Conservation (phyloP, 64 coral and sea anemone genomes). For the Pocillopora verrucosa region DNA sequence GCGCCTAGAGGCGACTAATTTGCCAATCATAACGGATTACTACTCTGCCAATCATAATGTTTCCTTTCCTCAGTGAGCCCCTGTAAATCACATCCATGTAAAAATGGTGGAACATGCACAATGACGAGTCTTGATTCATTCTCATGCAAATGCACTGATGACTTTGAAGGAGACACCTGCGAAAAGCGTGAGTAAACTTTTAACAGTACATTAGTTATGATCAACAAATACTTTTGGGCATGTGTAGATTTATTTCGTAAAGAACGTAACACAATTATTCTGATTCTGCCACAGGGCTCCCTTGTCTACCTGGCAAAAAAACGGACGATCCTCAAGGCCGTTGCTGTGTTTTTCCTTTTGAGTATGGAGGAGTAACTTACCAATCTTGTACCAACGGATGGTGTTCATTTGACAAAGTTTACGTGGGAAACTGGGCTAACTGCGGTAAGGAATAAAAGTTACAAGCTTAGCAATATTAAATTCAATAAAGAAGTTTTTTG, state of each 20-base stretch:
- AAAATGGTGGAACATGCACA: neutral
- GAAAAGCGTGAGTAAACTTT: neutral
- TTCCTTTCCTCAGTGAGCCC: neutral
- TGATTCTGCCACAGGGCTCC: neutral
- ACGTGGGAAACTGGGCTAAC: neutral
- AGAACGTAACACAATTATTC: too few species aligned
- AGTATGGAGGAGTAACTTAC: neutral
- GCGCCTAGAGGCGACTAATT: too few species aligned
- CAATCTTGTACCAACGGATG: neutral
- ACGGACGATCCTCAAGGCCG: neutral
- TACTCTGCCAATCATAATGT: neutral
- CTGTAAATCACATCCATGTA: neutral
- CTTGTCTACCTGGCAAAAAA: neutral
- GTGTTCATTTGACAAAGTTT: neutral
- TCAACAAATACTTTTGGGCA: too few species aligned
- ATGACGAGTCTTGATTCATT: neutral
- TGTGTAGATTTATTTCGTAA: too few species aligned
- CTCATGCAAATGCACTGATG: neutral
- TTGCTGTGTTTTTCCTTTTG: slow-evolving; percentile 19
- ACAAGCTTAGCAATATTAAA: neutral
- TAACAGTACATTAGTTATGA: too few species aligned
- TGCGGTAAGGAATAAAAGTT: neutral
- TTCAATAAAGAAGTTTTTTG: too few species aligned
- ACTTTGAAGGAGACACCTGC: neutral
- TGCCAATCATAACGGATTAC: too few species aligned